Percentiles rank a stretch among this genome's conserved stretches.
Conservation (phyloP, 2,888 invertebrate genomes). For the Ischnura elegans region DNA sequence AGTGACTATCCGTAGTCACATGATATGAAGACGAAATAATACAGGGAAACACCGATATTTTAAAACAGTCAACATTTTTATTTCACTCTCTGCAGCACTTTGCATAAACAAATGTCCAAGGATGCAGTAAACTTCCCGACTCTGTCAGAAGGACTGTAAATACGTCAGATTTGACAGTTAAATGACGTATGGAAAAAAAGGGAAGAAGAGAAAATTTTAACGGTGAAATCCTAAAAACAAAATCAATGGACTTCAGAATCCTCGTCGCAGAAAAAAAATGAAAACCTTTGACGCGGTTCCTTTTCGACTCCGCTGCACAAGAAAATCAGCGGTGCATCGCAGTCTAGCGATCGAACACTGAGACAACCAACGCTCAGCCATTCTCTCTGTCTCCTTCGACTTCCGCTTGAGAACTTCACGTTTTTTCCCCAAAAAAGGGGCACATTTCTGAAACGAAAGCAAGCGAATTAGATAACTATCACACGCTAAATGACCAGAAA, state of each 20-base stretch:
- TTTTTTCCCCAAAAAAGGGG: not conserved
- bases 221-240: not conserved
- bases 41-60: too few relatives aligned
- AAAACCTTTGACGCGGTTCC: not conserved
- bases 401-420: not conserved
- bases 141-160: not conserved
- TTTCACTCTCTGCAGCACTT: too few relatives aligned
- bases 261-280: not conserved
- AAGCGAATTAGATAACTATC: constrained; percentile 40
- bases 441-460: constrained; percentile 28
- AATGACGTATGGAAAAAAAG: not conserved
- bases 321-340: constrained; percentile 21
- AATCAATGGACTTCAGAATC: not conserved
- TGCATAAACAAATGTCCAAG: too few relatives aligned
- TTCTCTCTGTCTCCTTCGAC: not conserved
- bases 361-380: not conserved
- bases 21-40: too few relatives aligned
- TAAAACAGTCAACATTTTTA: too few relatives aligned
- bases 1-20: too few relatives aligned
- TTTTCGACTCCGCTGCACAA: constrained; percentile 26
- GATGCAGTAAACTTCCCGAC: not conserved
- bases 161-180: not conserved
- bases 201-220: not conserved
- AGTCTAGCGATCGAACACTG: not conserved
- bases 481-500: not conserved